These are phyloP conservation scores for Typhlichthys subterraneus DNA, from an alignment of 2,797 vertebrate genomes.

Conservation along the genomic window DNA sequence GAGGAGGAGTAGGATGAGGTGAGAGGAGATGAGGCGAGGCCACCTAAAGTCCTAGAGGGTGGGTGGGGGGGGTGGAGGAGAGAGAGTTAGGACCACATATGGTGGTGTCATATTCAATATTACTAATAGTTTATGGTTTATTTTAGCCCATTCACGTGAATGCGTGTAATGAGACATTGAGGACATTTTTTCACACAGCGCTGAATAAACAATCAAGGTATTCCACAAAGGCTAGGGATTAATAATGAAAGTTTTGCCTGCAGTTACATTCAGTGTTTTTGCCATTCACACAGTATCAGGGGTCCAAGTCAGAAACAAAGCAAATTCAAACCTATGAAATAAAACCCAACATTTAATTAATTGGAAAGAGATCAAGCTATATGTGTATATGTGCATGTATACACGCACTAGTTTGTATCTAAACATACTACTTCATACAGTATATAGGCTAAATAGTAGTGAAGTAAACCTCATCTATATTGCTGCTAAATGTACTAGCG, in stretches of 20 bases:
- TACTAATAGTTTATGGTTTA: neutral
- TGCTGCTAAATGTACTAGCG: neutral
- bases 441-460: too few relatives aligned
- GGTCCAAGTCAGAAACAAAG: too few relatives aligned
- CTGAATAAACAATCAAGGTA: neutral
- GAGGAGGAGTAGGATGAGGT: conserved; percentile 60
- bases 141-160: neutral
- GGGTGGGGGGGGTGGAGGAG: conserved; percentile 1
- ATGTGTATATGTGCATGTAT: too few relatives aligned
- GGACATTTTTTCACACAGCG: too few relatives aligned
- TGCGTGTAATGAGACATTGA: too few relatives aligned
- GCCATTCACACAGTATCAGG: too few relatives aligned
- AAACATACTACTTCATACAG: too few relatives aligned
- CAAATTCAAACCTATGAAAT: too few relatives aligned
- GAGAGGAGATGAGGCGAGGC: conserved; percentile 71
- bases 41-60: conserved; percentile 88
- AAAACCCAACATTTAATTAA: too few relatives aligned
- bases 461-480: too few relatives aligned
- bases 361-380: too few relatives aligned
- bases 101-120: neutral
- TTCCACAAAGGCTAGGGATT: neutral
- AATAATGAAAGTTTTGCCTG: neutral
- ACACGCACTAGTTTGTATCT: too few relatives aligned
- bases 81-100: conserved; percentile 2
- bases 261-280: neutral